Percentiles rank a stretch among this genome's conserved stretches.
Conservation (phyloP, 2,113 vertebrate genomes). For the Pipra filicauda region DNA sequence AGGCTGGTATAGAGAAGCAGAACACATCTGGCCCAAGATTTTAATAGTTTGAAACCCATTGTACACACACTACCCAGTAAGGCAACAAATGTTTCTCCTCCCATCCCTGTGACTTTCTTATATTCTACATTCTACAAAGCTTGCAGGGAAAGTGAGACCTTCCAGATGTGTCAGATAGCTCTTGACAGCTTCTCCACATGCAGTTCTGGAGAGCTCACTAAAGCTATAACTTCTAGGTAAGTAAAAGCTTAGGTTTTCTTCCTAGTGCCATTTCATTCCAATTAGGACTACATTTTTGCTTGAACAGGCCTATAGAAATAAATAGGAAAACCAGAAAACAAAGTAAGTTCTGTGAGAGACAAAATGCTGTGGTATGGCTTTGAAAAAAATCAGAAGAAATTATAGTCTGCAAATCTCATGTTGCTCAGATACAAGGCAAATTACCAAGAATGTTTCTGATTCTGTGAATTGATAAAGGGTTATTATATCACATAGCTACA, state of each 20-base stretch:
- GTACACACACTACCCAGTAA: neutral
- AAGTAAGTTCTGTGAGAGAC: neutral
- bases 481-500: neutral
- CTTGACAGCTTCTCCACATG: neutral
- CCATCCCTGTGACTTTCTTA: neutral
- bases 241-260: neutral
- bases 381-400: neutral
- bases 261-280: neutral
- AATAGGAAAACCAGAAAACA: neutral
- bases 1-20: neutral
- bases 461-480: neutral
- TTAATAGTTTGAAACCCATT: neutral
- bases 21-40: neutral
- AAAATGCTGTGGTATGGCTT: neutral
- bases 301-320: neutral
- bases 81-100: neutral
- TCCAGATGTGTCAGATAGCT: neutral
- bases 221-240: neutral
- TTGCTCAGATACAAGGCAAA: neutral
- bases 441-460: neutral
- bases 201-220: neutral
- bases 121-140: neutral
- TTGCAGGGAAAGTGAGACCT: neutral
- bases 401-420: accelerated
- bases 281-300: neutral